These are phyloP conservation scores for Otus sunia DNA, from an alignment of 2,113 vertebrate species.

Conservation along the genomic window DNA sequence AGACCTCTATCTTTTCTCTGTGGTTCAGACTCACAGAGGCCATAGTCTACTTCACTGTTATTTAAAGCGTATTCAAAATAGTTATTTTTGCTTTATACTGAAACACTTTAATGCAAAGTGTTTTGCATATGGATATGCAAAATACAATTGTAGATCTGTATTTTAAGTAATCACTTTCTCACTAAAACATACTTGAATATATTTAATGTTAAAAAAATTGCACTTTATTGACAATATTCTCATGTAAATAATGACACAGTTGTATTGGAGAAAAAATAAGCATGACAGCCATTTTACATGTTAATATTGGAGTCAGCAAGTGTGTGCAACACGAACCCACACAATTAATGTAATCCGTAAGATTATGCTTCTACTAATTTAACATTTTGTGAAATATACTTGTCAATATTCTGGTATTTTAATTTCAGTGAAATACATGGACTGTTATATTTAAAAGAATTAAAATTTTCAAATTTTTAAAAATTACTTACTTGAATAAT, in stretches of 20 bases:
- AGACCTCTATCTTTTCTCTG: not conserved
- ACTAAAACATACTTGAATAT: not conserved
- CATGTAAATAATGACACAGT: not conserved
- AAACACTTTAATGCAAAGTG: not conserved
- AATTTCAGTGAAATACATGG: not conserved
- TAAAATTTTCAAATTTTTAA: not conserved
- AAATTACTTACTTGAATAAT: conserved; percentile 89
- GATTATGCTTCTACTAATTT: not conserved
- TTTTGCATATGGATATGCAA: not conserved
- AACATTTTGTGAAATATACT: not conserved
- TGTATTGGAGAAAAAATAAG: not conserved
- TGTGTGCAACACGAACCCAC: not conserved
- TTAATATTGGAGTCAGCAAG: not conserved
- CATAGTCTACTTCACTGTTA: not conserved
- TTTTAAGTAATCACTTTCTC: not conserved
- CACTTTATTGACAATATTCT: not conserved
- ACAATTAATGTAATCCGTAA: not conserved
- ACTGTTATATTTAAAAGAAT: not conserved
- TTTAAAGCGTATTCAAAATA: not conserved
- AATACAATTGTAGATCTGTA: not conserved
- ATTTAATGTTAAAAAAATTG: not conserved
- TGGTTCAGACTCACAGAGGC: not conserved
- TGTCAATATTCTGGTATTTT: not conserved
- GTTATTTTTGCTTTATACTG: not conserved
- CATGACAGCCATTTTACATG: not conserved